Conservation (phyloP, 1,140 invertebrate genomes). For the Rhopalosiphum maidis region DNA sequence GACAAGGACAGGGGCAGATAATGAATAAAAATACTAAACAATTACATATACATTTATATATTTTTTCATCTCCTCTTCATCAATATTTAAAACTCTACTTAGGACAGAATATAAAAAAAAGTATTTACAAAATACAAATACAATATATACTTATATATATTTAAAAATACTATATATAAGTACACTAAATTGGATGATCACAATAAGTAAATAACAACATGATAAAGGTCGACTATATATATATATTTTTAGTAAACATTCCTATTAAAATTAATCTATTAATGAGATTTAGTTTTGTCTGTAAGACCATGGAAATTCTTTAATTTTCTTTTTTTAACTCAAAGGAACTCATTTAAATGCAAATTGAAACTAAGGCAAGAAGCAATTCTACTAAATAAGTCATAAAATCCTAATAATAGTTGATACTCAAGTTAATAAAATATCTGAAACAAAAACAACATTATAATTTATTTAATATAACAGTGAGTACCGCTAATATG, state of each 20-base stretch:
- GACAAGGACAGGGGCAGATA: constrained; percentile 13
- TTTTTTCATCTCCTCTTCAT: constrained; percentile 46
- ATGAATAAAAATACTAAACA: not conserved
- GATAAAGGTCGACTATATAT: constrained; percentile 55
- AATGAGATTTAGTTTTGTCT: constrained; percentile 48
- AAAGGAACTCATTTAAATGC: constrained; percentile 45
- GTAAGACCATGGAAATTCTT: not conserved
- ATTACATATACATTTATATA: constrained; percentile 56
- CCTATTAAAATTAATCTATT: constrained; percentile 52
- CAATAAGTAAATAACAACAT: constrained; percentile 58
- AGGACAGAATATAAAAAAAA: constrained; percentile 58
- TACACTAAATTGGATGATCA: constrained; percentile 57
- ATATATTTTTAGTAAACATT: constrained; percentile 51
- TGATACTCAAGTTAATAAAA: constrained; percentile 44
- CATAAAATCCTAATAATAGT: constrained; percentile 37
- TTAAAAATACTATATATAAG: constrained; percentile 53
- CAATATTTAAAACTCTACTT: constrained; percentile 56
- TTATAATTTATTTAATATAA: not conserved
- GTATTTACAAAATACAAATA: constrained; percentile 58
- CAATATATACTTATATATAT: constrained; percentile 56
- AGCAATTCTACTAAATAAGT: constrained; percentile 42
- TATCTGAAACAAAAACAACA: constrained; percentile 14
- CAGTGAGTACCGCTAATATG: not conserved
- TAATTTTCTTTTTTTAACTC: constrained; percentile 16
- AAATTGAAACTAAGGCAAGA: constrained; percentile 51